Evolutionary conservation across 2,888 invertebrate genomes (phyloP), one percentile per base, ranked within the genome.

Genomic region (Dolomedes plantarius): DNA sequence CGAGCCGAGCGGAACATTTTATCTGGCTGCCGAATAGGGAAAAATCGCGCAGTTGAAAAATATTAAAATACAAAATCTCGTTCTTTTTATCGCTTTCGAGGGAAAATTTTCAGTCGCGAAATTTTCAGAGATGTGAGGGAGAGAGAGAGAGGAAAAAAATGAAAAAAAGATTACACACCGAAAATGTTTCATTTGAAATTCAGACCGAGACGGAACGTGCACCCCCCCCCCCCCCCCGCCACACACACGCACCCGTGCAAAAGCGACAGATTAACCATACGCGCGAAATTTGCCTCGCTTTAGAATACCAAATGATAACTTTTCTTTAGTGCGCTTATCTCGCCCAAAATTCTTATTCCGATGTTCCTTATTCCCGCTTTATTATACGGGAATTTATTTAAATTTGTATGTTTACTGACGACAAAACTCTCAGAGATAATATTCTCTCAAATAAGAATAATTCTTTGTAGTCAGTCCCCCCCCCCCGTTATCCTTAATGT

Each of bases 181-280:
- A 56, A 23, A 56, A 56, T 56, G 56, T 56, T 56, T 56, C 56
- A 56, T 56, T 56, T 56, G 56, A 56, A 56, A 56, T 19, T 56
- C 56, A 23, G 56, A 16, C 56, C 2, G 23, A 56, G 56, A 23
- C 6, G 13, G n/a, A n/a, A n/a, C n/a, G n/a, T n/a, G n/a, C n/a
- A 11, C n/a, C 56, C 56, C 23, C 56, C 19, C 23, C 19, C 19
- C 6, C 46, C 11, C 23, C 7, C 11, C 9, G 36, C 6, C 19
- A 1, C 5, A 23, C 1, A 6, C 56, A 6, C 23, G 16, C 56
- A 19, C n/a, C 3, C 3, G 19, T 1, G 2, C 1, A 23, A 23
- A 56, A 6, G 56, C 56, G 56, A 56, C 56, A 56, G 56, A 56
- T 56, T 56, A 56, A 56, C 56, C 56, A 56, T 56, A 56, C 56